These are phyloP conservation scores for Elephas maximus DNA, from an alignment of 2,113 vertebrate species.

Conservation along the genomic window DNA sequence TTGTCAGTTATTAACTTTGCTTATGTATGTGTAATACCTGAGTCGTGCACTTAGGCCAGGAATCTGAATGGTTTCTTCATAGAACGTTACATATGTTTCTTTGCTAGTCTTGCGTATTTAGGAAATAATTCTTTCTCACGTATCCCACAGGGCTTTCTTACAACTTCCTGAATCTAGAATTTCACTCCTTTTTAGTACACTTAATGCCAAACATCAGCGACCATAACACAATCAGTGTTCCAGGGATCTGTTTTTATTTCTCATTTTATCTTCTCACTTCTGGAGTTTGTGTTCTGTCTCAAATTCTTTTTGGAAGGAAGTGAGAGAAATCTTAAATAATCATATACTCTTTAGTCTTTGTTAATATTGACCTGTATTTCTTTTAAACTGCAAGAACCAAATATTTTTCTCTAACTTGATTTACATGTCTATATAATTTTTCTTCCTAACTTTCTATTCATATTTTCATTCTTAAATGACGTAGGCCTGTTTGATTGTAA, in stretches of 20 bases:
- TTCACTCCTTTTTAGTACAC: slow-evolving; percentile 30
- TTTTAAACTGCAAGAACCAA: neutral
- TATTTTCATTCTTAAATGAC: neutral
- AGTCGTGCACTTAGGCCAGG: neutral
- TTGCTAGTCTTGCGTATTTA: neutral
- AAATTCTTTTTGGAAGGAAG: slow-evolving; percentile 34
- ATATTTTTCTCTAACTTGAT: neutral
- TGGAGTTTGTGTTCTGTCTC: neutral
- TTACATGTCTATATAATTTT: neutral
- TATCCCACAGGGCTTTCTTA: neutral
- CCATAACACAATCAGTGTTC: neutral
- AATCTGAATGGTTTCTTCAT: neutral
- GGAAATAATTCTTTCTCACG: slow-evolving; percentile 20
- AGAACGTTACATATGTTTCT: neutral
- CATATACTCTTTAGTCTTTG: slow-evolving; percentile 21
- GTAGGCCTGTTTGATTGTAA: neutral
- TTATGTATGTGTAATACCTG: neutral
- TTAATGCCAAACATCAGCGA: neutral
- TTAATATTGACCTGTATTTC: neutral
- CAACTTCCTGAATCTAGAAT: slow-evolving; percentile 19
- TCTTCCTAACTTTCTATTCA: neutral
- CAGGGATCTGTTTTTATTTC: slow-evolving; percentile 21
- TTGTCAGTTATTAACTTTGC: neutral
- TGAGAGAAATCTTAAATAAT: slow-evolving; percentile 1
- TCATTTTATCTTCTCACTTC: slow-evolving; percentile 12